phyloP scores from a whole-genome alignment of 1,140 invertebrate species.

The Bacillus rossius region DNA sequence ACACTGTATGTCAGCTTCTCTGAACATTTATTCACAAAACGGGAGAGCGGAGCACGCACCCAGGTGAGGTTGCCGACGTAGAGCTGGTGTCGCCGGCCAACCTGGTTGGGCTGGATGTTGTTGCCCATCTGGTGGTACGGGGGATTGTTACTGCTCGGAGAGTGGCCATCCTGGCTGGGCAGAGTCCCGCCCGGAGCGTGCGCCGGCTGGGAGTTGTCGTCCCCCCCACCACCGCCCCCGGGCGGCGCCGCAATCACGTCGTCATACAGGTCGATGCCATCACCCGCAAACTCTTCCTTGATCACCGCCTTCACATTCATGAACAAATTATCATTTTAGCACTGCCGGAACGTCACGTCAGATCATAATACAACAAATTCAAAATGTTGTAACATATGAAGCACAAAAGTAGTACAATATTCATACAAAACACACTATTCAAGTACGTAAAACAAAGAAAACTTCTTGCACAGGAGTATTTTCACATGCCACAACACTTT shows the following conservation, averaged over 20 bases:
- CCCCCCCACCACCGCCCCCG: constrained; percentile 38
- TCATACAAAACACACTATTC: no score
- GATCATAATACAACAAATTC: no score
- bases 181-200: constrained; percentile 33
- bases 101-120: constrained; percentile 63
- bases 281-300: constrained; percentile 79
- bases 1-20: no score
- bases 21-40: no score
- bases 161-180: constrained; percentile 16
- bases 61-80: constrained; percentile 94
- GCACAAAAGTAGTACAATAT: no score
- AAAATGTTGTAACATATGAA: no score
- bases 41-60: constrained; percentile 56
- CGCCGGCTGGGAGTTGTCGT: constrained; percentile 32
- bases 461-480: no score
- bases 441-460: no score
- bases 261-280: constrained; percentile 92
- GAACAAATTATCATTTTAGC: neutral
- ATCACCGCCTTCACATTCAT: neutral
- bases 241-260: constrained; percentile 85
- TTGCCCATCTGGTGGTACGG: constrained; percentile 57
- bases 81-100: constrained; percentile 76
- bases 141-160: constrained; percentile 57
- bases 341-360: neutral
- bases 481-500: no score